Base-by-base conservation (phyloP, 2,113 vertebrate genomes). In the Hemibagrus wyckioides region DNA sequence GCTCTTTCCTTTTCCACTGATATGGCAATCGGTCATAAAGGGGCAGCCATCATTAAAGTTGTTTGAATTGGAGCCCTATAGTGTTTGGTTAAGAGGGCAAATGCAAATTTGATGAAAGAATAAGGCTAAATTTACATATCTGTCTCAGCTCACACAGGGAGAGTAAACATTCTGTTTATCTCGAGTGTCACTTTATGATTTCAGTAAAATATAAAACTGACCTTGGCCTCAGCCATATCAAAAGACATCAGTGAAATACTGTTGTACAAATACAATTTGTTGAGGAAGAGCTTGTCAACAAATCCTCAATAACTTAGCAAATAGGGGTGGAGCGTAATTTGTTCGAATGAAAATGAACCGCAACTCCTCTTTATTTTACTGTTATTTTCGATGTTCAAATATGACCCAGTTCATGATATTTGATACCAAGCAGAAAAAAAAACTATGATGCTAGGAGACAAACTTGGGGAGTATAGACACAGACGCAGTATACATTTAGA, bases 81-180 rank as follows among this genome's bases (percentile, higher is more conserved):
- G 95, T 99, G 97, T 99, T 99, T 99, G 97, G 96, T 96, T 98
- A 98, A 99, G 97, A 98, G 97, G 96, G 96, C 95, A 96, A 99
- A 99, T 99, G 98, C 98, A 99, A 99, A 99, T 99, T 98, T 97
- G 97, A 98, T 97, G 97, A 97, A 98, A 97, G 97, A 97, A 97
- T 97, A 96, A 96, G 97, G 96, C 97, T 96, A 95, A 96, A 99
- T 99, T 99, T 99, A 99, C 98, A 99, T 99, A 99, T 99, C 98
- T 98, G 98, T 96, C 96, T 94, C 92, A 91, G 97, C 96, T 99
- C 98, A 99, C 98, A 97, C 93, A 96, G 97, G 96, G 95, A 96
- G 95, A 95, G 98, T 99, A 99, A 99, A 99, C 97, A 99, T 97
- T 99, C 97, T 99, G 98, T 99, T 99, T 99, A 99, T 99, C 98